These are phyloP conservation scores for Diachrysia chrysitis DNA, from an alignment of 2,888 invertebrate genomes.

Conservation along the genomic window DNA sequence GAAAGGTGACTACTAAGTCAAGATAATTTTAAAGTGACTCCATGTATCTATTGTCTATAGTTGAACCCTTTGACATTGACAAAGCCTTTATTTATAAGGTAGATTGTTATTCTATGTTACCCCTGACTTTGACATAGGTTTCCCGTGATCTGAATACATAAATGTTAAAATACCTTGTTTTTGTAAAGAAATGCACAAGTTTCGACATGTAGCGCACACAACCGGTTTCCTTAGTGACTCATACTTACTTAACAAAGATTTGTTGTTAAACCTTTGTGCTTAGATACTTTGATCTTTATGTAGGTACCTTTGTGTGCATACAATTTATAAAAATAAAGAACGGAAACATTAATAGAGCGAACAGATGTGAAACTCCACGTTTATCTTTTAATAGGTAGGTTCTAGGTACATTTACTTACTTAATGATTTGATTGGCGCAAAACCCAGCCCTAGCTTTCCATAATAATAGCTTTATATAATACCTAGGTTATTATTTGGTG, in stretches of 20 bases:
- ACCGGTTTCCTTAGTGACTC: slow-evolving; percentile 37
- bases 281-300: neutral
- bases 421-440: neutral
- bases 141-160: neutral
- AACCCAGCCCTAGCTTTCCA: neutral
- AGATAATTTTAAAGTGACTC: neutral
- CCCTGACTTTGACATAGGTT: slow-evolving; percentile 1
- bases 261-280: slow-evolving; percentile 16
- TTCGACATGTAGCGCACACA: slow-evolving; percentile 25
- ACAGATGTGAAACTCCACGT: too few species aligned
- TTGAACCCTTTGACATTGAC: neutral
- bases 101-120: neutral
- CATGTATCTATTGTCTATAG: neutral
- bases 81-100: neutral
- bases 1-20: neutral
- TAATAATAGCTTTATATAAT: neutral
- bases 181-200: slow-evolving; percentile 23
- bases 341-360: neutral
- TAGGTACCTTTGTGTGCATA: neutral
- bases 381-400: neutral
- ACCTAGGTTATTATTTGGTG: too few species aligned
- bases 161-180: slow-evolving; percentile 19
- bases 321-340: neutral
- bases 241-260: slow-evolving; percentile 36
- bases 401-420: neutral